Evolutionary conservation across 2,797 vertebrate species (phyloP).

Genomic region (Jordanella pulchra): DNA sequence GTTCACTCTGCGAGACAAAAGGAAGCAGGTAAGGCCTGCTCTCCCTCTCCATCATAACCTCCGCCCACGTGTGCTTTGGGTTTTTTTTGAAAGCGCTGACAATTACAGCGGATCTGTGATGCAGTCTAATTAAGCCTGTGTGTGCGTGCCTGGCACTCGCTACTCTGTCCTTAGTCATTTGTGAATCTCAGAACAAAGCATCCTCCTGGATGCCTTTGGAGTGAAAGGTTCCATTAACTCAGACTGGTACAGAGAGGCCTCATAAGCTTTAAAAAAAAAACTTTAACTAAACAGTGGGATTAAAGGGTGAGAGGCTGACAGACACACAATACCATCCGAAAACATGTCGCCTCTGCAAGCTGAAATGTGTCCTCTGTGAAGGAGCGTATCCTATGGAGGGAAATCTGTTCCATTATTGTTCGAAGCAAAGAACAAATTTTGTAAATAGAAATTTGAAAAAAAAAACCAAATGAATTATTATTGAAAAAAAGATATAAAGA

Average conservation of each 20-base stretch:
- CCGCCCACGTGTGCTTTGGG: slow-evolving; percentile 48
- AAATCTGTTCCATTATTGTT: too few relatives aligned
- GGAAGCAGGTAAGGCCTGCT: slow-evolving; percentile 50
- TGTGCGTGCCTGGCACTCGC: slow-evolving; percentile 27
- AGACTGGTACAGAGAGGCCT: slow-evolving; percentile 28
- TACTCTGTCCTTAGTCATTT: slow-evolving; percentile 60
- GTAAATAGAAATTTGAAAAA: too few relatives aligned
- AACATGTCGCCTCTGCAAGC: background rate
- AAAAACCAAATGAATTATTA: too few relatives aligned
- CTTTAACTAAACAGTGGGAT: slow-evolving; percentile 2
- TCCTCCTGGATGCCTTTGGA: slow-evolving; percentile 39
- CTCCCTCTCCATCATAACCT: slow-evolving; percentile 38
- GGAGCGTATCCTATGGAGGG: slow-evolving; percentile 1
- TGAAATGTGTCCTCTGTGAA: slow-evolving; percentile 19
- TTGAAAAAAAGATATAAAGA: too few relatives aligned
- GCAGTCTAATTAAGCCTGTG: slow-evolving; percentile 58
- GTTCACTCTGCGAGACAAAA: slow-evolving; percentile 20
- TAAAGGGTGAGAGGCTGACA: too few relatives aligned
- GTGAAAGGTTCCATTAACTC: slow-evolving; percentile 38
- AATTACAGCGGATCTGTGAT: slow-evolving; percentile 53
- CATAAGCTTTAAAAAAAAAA: slow-evolving; percentile 8
- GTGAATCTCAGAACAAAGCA: slow-evolving; percentile 51
- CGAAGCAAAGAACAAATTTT: too few relatives aligned
- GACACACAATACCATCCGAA: background rate
- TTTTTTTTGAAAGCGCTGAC: slow-evolving; percentile 56